Base-by-base conservation (phyloP, 2,888 invertebrate species). In the Diarsia dahlii region DNA sequence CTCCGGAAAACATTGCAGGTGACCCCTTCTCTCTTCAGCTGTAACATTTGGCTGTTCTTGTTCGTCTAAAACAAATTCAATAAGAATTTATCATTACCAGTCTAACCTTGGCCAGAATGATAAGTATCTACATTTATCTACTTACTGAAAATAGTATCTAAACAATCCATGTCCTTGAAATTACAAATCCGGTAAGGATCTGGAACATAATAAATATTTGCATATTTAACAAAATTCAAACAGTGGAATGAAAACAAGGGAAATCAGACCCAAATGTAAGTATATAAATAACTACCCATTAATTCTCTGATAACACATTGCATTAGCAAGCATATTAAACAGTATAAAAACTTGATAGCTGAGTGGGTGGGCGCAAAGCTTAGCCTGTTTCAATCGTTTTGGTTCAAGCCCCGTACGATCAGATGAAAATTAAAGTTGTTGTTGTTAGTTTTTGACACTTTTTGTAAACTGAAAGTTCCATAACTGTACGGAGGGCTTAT, bases 1-100 rank as follows among this genome's bases (percentile, higher is more conserved):
- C 86, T 97, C 97, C 0, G 97, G 97, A 71, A 97, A 89, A 84
- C 98, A 98, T 54, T 90, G 71, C 3, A 91, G 58, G 6, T 66
- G 0, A 9, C 56, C 23, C 0, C 10, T 64, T 28, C 23, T 18
- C 0, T 52, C 54, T 20, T n/a, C 63, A 9, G n/a, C 23, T 48
- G 8, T 46, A 20, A 50, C 4, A 56, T 28, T 56, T 0, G 3
- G 4, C n/a, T 48, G 4, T 63, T 68, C 65, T 0, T 66, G 46
- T 64, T 39, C 28, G 1, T 70, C 87, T 87, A 64, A 23, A 81
- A 73, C 1, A 50, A 56, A 74, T 18, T 48, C 15, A 45, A 60
- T 60, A 50, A 3, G 8, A 60, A 54, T n/a, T 4, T 45, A 15
- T 68, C 68, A 67, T 39, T 10, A 23, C 20, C 45, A 28, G 10